Evolutionary conservation across 2,888 invertebrate genomes (phyloP).

Genomic region (Drosophila melanosoma): DNA sequence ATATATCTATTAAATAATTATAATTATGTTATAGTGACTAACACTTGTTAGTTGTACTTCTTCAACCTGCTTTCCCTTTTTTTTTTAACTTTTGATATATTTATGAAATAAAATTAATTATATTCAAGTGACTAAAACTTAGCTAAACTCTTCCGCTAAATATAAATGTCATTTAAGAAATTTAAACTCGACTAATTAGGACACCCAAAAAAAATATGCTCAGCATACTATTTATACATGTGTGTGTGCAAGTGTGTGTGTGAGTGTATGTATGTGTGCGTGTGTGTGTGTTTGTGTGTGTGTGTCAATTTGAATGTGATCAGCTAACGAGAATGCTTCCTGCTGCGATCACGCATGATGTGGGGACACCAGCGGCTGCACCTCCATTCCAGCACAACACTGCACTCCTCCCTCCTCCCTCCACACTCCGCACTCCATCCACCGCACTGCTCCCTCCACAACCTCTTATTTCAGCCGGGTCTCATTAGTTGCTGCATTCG

Average conservation of each 20-base stretch:
- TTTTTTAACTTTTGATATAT: neutral
- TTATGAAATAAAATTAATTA: neutral
- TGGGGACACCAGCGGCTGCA: too few species aligned
- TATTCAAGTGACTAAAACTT: fast-evolving
- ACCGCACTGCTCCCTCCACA: neutral
- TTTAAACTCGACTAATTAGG: neutral
- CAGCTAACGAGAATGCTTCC: constrained; percentile 56
- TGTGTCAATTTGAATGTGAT: constrained; percentile 13
- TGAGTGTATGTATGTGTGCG: neutral
- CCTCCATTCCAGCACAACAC: neutral
- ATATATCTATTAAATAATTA: too few species aligned
- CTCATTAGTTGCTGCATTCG: constrained; percentile 78
- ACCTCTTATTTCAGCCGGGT: constrained; percentile 24
- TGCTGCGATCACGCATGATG: constrained; percentile 50
- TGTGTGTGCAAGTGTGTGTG: neutral
- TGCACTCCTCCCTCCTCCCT: neutral
- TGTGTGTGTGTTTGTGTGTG: neutral
- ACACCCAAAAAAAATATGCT: neutral
- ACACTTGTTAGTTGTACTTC: too few species aligned
- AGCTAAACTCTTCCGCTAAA: neutral
- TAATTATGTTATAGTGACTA: too few species aligned
- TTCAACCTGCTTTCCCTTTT: neutral
- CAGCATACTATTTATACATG: neutral
- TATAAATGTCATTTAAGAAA: neutral
- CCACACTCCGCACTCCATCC: constrained; percentile 1